phyloP scores from a whole-genome alignment of 2,888 invertebrate species.

The Apocheima hispidaria region DNA sequence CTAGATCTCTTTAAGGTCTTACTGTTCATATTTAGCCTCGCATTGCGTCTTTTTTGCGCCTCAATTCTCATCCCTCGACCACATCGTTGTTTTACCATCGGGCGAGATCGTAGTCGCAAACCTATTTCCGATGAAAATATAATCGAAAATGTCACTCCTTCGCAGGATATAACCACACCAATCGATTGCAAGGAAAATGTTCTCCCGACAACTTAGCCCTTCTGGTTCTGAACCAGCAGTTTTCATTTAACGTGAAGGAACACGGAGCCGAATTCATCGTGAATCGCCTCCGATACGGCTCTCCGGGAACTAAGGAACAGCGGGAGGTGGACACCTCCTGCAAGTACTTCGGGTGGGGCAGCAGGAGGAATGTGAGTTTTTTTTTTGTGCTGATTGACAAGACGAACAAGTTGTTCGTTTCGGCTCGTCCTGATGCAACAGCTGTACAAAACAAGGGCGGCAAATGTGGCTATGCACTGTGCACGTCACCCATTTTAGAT shows the following conservation, averaged over 20 bases:
- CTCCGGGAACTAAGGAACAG: constrained; percentile 15
- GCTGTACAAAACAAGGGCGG: too few species aligned
- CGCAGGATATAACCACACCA: constrained; percentile 67
- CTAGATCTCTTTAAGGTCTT: too few species aligned
- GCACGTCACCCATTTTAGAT: too few species aligned
- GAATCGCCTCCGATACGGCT: constrained; percentile 72
- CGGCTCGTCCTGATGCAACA: too few species aligned
- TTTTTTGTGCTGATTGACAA: too few species aligned
- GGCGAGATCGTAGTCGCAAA: not conserved
- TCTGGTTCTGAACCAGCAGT: constrained; percentile 64
- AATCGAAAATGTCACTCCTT: not conserved
- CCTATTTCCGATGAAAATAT: not conserved
- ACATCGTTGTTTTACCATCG: not conserved
- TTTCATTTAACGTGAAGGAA: constrained; percentile 64
- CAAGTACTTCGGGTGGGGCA: constrained; percentile 72
- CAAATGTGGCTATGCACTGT: too few species aligned
- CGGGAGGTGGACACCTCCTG: constrained; percentile 47
- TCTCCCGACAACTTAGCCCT: constrained; percentile 68
- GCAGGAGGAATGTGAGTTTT: constrained; percentile 72
- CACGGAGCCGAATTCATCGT: constrained; percentile 58
- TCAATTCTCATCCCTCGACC: not conserved
- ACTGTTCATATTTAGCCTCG: too few species aligned
- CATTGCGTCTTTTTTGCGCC: too few species aligned
- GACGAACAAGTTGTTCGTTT: too few species aligned
- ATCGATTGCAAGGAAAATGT: constrained; percentile 60